Evolutionary conservation across 1,140 invertebrate genomes (phyloP).

Genomic region (Leptoteleia sp.): DNA sequence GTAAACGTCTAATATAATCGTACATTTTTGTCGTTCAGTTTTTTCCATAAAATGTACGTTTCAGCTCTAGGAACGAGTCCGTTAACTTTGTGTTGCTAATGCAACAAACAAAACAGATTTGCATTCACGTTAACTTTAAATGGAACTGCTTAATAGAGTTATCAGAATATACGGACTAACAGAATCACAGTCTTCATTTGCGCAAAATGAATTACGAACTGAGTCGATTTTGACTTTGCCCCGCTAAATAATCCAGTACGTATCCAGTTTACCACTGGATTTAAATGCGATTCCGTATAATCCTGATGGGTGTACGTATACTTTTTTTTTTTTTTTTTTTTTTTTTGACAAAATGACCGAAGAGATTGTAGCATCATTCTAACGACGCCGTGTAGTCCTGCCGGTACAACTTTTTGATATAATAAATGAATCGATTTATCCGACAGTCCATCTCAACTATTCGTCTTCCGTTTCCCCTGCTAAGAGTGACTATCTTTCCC

Average conservation of each 20-base stretch:
- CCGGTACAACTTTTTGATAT: slow-evolving; percentile 20
- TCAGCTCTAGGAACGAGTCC: no score
- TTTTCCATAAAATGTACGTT: no score
- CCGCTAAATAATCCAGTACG: no score
- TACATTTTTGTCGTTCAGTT: no score
- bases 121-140: no score
- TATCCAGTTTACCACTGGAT: slow-evolving; percentile 36
- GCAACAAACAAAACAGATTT: no score
- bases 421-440: slow-evolving; percentile 62
- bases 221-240: slow-evolving; percentile 33
- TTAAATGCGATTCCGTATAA: slow-evolving; percentile 28
- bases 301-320: slow-evolving; percentile 35
- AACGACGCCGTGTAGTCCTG: slow-evolving; percentile 14
- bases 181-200: slow-evolving; percentile 23
- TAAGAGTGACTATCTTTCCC: slow-evolving; percentile 6
- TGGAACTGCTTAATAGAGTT: slow-evolving; percentile 35
- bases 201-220: slow-evolving; percentile 19
- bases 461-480: slow-evolving; percentile 18
- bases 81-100: no score
- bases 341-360: slow-evolving; percentile 31
- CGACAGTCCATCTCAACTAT: slow-evolving; percentile 38
- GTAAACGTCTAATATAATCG: no score
- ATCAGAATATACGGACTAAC: slow-evolving; percentile 33
- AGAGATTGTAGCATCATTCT: slow-evolving; percentile 23
- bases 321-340: slow-evolving; percentile 41